Base-by-base conservation (phyloP, 2,888 invertebrate genomes). In the Automeris io region DNA sequence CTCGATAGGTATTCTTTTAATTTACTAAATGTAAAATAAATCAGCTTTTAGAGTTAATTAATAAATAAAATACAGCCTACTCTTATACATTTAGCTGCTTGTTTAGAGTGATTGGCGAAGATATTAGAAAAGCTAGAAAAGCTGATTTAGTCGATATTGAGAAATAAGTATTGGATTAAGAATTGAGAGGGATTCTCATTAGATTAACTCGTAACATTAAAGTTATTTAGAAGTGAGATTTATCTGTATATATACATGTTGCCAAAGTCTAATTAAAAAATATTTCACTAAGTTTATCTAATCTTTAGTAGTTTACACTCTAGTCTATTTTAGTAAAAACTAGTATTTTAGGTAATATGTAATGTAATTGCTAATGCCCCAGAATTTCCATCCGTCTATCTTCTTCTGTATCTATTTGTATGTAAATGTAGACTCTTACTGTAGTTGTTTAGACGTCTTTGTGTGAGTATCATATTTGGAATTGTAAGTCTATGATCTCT, bases 381-480 rank as follows among this genome's bases (percentile, higher is more conserved):
- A 87, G 87, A 83, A 80, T 83, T 86, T 87, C 87, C 87, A 87
- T 87, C 87, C 87, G 87, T 86, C 85, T 85, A 82, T 80, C 67
- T 59, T 78, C 81, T 83, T 78, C 80, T 83, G 70, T 85, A 81
- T 72, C 74, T 83, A 82, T 72, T 26, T 78, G 58, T 76, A 78
- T 73, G 76, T 82, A 79, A 69, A 66, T 45, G 72, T 83, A 82
- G 81, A 70, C 42, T 68, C 66, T 70, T 72, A 66, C 56, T 65
- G 67, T 80, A 77, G 77, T 60, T 70, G 47, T 72, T 60, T 85
- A 79, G 76, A 71, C 70, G 52, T 71, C 59, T 61, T 64, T 70
- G 51, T 71, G 58, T 61, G n/a, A 64, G 37, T 49, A 44, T 62
- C 53, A 40, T 45, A 38, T 39, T 48, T 54, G 54, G 61, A 49